Percentiles rank a stretch among this genome's conserved stretches.
phyloP scores from a whole-genome alignment of 1,140 invertebrate genomes.

The Drosophila quadrilineata region DNA sequence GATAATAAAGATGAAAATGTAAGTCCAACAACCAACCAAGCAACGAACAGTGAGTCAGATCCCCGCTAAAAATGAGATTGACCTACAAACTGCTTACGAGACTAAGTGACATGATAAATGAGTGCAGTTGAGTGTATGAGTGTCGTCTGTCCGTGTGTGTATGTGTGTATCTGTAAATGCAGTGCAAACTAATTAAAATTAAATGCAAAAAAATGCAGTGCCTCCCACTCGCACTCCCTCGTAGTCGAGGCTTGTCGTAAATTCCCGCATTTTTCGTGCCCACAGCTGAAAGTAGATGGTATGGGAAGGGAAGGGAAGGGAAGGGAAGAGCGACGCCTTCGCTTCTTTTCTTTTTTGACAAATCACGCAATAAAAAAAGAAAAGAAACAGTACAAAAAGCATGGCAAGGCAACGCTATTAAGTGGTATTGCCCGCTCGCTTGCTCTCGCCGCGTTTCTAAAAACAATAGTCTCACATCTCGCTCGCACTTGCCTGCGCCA shows the following conservation, averaged over 20 bases:
- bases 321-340: constrained; percentile 28
- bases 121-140: constrained; percentile 9
- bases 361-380: constrained; percentile 44
- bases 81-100: constrained; percentile 50
- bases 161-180: constrained; percentile 21
- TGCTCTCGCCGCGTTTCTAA: constrained; percentile 70
- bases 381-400: constrained; percentile 16
- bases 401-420: constrained; percentile 43
- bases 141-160: background rate
- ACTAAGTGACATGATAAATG: no score
- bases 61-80: constrained; percentile 29
- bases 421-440: constrained; percentile 48
- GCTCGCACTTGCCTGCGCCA: constrained; percentile 47
- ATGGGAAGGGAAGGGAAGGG: background rate
- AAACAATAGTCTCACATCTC: constrained; percentile 79
- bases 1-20: constrained; percentile 83
- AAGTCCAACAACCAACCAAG: constrained; percentile 35
- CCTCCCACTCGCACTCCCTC: background rate
- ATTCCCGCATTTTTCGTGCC: constrained; percentile 42
- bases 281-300: constrained; percentile 11
- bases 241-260: background rate
- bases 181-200: constrained; percentile 60
- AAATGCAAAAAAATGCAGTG: constrained; percentile 48
- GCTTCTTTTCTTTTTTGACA: constrained; percentile 44
- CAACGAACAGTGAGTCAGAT: constrained; percentile 30